These are phyloP conservation scores for Sorex araneus DNA, from an alignment of 2,113 vertebrate genomes.

Conservation along the genomic window DNA sequence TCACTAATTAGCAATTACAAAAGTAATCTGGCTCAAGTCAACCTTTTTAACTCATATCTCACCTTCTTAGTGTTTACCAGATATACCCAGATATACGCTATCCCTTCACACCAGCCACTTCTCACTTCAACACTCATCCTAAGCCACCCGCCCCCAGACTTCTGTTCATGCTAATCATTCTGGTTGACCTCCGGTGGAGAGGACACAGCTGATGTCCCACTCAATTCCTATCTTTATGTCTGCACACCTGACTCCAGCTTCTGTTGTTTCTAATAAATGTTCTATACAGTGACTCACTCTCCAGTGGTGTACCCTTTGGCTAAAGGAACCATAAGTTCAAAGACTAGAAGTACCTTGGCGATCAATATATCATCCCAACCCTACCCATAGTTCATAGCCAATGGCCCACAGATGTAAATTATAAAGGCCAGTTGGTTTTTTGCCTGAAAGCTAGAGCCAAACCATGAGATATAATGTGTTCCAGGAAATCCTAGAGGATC, in stretches of 20 bases:
- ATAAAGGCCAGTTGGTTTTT: not conserved
- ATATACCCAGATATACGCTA: too few species aligned
- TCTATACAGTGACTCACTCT: not conserved
- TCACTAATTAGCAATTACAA: not conserved
- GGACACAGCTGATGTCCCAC: too few species aligned
- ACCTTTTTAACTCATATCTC: not conserved
- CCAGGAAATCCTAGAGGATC: not conserved
- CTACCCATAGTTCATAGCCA: not conserved
- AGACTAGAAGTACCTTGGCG: not conserved
- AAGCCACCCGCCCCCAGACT: fast-evolving
- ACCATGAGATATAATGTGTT: not conserved
- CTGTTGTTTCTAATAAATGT: not conserved
- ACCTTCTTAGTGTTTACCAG: not conserved
- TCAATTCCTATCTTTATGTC: too few species aligned
- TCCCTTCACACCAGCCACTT: not conserved
- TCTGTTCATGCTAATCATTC: not conserved
- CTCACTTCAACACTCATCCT: not conserved
- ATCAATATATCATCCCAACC: not conserved
- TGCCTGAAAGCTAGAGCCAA: not conserved
- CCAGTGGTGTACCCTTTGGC: not conserved
- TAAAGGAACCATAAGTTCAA: not conserved
- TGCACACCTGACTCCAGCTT: not conserved
- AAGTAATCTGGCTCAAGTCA: not conserved
- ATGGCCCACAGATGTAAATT: not conserved
- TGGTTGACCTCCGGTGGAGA: too few species aligned